Evolutionary conservation across 2,113 vertebrate species (phyloP), one percentile per base, ranked within the genome.

Genomic region (Sardina pilchardus): DNA sequence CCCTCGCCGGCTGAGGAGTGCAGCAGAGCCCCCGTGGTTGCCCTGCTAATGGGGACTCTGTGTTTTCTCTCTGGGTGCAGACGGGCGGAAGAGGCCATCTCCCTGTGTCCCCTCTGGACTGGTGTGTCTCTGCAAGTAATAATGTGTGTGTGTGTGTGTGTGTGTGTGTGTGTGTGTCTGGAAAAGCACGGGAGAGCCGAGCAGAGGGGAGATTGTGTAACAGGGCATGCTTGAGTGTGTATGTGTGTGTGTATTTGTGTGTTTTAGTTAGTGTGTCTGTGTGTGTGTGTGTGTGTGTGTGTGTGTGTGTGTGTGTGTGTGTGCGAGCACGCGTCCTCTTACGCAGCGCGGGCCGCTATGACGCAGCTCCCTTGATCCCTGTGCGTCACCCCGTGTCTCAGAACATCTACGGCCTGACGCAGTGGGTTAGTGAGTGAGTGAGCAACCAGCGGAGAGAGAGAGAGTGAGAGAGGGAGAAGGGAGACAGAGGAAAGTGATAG

Each of bases 341-440:
- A 34, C 71, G 71, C 71, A 78, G 71, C 30, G 12, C 30, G 71
- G 26, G 9, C 71, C 26, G 34, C 30, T 78, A 78, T 78, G 71
- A 78, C 71, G 71, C 71, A 78, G 71, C 71, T 78, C 30, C 71
- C 71, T 78, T 78, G 71, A 78, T 78, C 71, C 67, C 59, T 83
- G 82, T 83, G 85, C 85, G 82, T 86, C 85, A 86, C 80, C 67
- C 48, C 39, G 3, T 83, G 67, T 50, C 63, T 83, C 86, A 48
- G 30, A 84, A 78, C 71, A 71, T 71, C 71, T 4, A 36, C 71
- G 14, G 71, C 71, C 71, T 36, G 71, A 78, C 71, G 14, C 30
- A 67, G n/a, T 67, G 63, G 10, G 63, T 30, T 30, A 67, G 63
- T 67, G 63, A 67, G 63, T 30, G 59, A 63, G 59, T 56, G 56